Conservation (phyloP, 2,888 invertebrate species). For the Cataglyphis livida region DNA sequence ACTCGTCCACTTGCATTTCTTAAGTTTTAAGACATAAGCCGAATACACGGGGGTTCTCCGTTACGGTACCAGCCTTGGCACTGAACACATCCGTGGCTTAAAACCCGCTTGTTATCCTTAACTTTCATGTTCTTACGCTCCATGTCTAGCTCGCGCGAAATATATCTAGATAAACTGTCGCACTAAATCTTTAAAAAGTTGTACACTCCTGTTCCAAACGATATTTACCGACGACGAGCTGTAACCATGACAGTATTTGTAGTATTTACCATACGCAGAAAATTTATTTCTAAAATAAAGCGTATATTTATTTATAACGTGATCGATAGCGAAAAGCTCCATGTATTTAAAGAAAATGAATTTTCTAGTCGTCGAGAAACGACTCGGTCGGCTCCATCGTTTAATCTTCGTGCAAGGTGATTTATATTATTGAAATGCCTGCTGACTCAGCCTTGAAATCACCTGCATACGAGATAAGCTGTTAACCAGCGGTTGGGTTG, state of each 20-base stretch:
- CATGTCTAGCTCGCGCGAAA: slow-evolving; percentile 5
- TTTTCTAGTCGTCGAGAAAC: slow-evolving; percentile 66
- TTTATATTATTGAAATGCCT: slow-evolving; percentile 73
- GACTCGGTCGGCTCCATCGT: slow-evolving; percentile 49
- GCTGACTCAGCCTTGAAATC: slow-evolving; percentile 61
- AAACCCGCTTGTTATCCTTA: slow-evolving; percentile 45
- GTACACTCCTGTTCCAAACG: neutral
- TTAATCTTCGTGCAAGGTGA: slow-evolving; percentile 69
- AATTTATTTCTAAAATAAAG: neutral
- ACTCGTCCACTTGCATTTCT: slow-evolving; percentile 49
- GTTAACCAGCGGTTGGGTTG: slow-evolving; percentile 55
- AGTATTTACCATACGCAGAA: neutral
- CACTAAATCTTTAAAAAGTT: slow-evolving; percentile 35
- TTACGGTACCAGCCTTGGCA: slow-evolving; percentile 5
- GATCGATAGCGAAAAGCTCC: neutral
- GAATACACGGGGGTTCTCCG: slow-evolving; percentile 20
- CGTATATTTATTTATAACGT: neutral
- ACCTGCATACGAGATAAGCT: slow-evolving; percentile 65
- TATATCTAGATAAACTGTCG: slow-evolving; percentile 15
- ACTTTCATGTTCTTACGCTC: slow-evolving; percentile 15
- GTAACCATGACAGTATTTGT: neutral
- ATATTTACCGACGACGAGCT: neutral
- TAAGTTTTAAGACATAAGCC: slow-evolving; percentile 44
- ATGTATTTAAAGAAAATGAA: slow-evolving; percentile 45
- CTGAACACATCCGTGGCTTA: slow-evolving; percentile 42